A percentile compares a stretch with the other conserved stretches of the same genome.
Evolutionary conservation across 1,140 invertebrate genomes (phyloP).

Genomic region (Lepidurus apus): DNA sequence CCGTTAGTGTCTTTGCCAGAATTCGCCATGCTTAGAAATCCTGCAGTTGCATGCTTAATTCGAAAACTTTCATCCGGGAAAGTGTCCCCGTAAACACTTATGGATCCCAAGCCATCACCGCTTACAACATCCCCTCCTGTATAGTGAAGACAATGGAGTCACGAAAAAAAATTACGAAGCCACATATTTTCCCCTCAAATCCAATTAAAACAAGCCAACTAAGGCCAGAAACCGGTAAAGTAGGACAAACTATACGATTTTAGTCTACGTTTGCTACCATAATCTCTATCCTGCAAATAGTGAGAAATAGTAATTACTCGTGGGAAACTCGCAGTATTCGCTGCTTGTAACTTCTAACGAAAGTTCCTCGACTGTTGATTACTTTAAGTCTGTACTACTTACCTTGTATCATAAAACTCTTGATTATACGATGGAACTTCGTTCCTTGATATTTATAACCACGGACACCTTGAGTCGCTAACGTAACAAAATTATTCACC

Average conservation of each 20-base stretch:
- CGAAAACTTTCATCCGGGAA: slow-evolving; percentile 94
- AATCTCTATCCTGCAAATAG: no score
- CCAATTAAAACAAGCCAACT: neutral
- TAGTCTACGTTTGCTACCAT: neutral
- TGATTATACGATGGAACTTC: slow-evolving; percentile 74
- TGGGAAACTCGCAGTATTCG: neutral
- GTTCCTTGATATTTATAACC: slow-evolving; percentile 71
- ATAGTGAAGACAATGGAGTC: slow-evolving; percentile 37
- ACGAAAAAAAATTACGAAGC: neutral
- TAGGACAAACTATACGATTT: neutral
- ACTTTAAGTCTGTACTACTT: slow-evolving; percentile 34
- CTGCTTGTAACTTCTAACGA: neutral
- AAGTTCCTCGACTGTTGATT: neutral
- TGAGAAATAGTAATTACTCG: no score
- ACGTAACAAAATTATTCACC: slow-evolving; percentile 79
- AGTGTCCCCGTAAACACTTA: slow-evolving; percentile 83
- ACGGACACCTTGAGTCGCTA: slow-evolving; percentile 71
- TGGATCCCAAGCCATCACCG: slow-evolving; percentile 68
- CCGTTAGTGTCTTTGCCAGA: slow-evolving; percentile 70
- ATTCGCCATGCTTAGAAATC: slow-evolving; percentile 95
- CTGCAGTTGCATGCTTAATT: slow-evolving; percentile 77
- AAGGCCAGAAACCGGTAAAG: neutral
- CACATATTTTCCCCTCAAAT: neutral
- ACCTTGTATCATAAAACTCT: slow-evolving; percentile 88
- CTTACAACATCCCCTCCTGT: slow-evolving; percentile 73